Conservation (phyloP, 2,113 vertebrate species). For the Pavo muticus region DNA sequence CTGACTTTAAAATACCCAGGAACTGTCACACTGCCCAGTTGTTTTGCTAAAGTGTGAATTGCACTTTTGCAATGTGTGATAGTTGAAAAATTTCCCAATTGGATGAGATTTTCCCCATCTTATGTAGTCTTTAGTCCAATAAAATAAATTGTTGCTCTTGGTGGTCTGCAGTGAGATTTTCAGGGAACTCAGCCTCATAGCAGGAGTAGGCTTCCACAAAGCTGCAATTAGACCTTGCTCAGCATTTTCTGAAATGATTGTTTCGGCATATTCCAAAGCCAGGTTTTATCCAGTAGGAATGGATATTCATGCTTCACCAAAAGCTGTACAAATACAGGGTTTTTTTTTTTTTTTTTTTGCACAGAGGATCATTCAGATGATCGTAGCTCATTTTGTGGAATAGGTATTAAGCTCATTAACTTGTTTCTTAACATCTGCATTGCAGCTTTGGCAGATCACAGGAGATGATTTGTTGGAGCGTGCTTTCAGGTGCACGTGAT, state of each 20-base stretch:
- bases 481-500: neutral
- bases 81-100: neutral
- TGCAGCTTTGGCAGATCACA: neutral
- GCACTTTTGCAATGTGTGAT: neutral
- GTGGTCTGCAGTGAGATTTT: neutral
- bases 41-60: neutral
- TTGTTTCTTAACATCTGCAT: neutral
- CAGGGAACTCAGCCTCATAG: fast-evolving
- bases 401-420: neutral
- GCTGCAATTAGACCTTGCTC: neutral
- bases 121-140: neutral
- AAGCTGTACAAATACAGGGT: neutral
- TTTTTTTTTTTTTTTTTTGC: neutral
- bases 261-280: neutral
- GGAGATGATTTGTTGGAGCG: neutral
- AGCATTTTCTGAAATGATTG: neutral
- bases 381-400: neutral
- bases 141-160: neutral
- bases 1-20: neutral
- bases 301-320: neutral
- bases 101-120: neutral
- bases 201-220: neutral
- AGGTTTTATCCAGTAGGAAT: neutral
- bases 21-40: neutral
- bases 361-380: neutral